phyloP scores from a whole-genome alignment of 1,140 invertebrate genomes.

The Arion vulgaris region DNA sequence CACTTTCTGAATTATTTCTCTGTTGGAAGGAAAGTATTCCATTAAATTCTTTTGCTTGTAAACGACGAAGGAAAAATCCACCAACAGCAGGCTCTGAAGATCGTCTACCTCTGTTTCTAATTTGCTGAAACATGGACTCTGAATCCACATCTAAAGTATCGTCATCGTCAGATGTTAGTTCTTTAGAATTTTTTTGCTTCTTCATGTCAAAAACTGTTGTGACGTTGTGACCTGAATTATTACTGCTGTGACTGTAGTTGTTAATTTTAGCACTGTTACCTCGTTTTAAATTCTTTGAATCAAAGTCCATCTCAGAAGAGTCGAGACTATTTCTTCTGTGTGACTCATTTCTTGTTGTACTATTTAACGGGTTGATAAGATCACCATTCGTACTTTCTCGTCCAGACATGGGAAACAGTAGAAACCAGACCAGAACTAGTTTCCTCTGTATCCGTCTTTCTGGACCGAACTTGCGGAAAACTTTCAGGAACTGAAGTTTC shows the following conservation, averaged over 20 bases:
- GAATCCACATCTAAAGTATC: not conserved
- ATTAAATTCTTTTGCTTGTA: slow-evolving; percentile 5
- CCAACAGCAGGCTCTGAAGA: slow-evolving; percentile 19
- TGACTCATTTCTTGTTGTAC: not conserved
- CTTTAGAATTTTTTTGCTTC: too few species aligned
- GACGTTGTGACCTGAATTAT: not conserved
- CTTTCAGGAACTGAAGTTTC: not conserved
- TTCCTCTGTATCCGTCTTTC: not conserved
- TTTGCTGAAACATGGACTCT: not conserved
- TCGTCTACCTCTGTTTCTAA: not conserved
- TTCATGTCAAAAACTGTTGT: not conserved
- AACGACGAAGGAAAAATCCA: not conserved
- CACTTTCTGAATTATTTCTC: not conserved
- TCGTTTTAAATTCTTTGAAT: not conserved
- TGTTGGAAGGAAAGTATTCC: not conserved
- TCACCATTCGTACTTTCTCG: not conserved
- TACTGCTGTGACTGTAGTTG: not conserved
- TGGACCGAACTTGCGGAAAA: not conserved
- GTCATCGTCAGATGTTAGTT: not conserved
- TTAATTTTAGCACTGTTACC: not conserved
- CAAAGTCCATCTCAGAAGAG: not conserved
- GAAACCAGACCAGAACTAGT: not conserved
- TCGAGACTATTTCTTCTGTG: not conserved
- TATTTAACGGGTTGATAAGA: not conserved
- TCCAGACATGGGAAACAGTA: not conserved